These are phyloP conservation scores for Tragopan temminckii DNA, from an alignment of 2,797 vertebrate species.

Conservation along the genomic window DNA sequence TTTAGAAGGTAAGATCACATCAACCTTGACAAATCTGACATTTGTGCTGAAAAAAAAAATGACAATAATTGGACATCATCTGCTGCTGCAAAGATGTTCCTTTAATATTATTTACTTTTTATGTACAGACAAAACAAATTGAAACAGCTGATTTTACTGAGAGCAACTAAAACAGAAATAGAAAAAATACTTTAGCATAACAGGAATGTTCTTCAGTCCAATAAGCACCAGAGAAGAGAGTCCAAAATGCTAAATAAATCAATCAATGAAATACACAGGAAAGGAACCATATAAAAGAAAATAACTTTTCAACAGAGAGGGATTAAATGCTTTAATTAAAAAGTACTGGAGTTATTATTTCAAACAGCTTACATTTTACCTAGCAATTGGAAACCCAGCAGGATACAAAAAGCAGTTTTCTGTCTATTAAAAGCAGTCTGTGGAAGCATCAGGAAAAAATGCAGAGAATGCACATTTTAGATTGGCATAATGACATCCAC, in stretches of 20 bases:
- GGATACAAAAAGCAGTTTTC: slow-evolving; percentile 45
- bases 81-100: not conserved
- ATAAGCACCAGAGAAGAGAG: not conserved
- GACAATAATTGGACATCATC: slow-evolving; percentile 28
- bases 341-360: slow-evolving; percentile 34
- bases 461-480: slow-evolving; percentile 51
- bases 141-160: slow-evolving; percentile 14
- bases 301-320: slow-evolving; percentile 27
- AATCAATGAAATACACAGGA: not conserved
- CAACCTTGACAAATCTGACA: not conserved
- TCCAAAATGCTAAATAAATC: not conserved
- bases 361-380: slow-evolving; percentile 24
- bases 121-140: not conserved
- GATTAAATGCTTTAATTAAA: slow-evolving; percentile 58
- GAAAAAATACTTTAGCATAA: not conserved
- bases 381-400: slow-evolving; percentile 10
- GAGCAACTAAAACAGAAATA: not conserved
- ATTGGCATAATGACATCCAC: slow-evolving; percentile 45
- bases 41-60: not conserved
- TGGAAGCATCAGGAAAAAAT: slow-evolving; percentile 31
- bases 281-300: not conserved
- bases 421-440: slow-evolving; percentile 33
- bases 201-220: not conserved
- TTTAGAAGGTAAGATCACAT: slow-evolving; percentile 31
- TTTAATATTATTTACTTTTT: slow-evolving; percentile 3